These are phyloP conservation scores for Sturmia bella DNA, from an alignment of 2,888 invertebrate genomes.

Conservation along the genomic window DNA sequence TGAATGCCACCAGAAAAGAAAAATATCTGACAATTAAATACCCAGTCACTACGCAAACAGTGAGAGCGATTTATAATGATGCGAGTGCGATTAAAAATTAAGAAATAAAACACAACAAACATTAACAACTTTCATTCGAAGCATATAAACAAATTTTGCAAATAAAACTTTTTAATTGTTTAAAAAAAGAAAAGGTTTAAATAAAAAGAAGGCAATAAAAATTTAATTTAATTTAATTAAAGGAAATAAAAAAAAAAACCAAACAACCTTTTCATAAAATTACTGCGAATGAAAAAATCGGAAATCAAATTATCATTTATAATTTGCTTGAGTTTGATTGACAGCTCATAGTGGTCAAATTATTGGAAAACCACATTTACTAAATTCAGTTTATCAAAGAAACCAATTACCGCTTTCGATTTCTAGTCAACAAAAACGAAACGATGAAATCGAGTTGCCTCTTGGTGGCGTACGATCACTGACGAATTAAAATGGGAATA, in stretches of 20 bases:
- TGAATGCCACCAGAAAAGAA: not conserved
- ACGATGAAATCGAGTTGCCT: too few relatives aligned
- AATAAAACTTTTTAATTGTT: not conserved
- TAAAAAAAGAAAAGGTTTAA: not conserved
- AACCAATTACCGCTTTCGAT: too few relatives aligned
- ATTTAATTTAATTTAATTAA: conserved; percentile 10
- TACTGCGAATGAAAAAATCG: not conserved
- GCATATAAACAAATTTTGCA: conserved; percentile 6
- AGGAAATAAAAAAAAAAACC: conserved; percentile 15
- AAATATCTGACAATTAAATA: conserved; percentile 23
- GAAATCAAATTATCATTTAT: not conserved
- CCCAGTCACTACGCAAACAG: not conserved
- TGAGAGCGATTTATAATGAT: conserved; percentile 12
- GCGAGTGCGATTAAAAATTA: conserved; percentile 35
- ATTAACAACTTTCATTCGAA: conserved; percentile 45
- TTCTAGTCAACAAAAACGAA: too few relatives aligned
- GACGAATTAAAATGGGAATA: too few relatives aligned
- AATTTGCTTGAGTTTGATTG: too few relatives aligned
- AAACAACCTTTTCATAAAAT: conserved; percentile 19
- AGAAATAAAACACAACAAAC: not conserved
- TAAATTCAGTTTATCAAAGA: too few relatives aligned
- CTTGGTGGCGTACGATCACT: too few relatives aligned
- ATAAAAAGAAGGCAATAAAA: conserved; percentile 11
- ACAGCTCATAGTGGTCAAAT: too few relatives aligned
- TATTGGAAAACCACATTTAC: too few relatives aligned